phyloP scores from a whole-genome alignment of 2,113 vertebrate species.

The Trichomycterus rosablanca region DNA sequence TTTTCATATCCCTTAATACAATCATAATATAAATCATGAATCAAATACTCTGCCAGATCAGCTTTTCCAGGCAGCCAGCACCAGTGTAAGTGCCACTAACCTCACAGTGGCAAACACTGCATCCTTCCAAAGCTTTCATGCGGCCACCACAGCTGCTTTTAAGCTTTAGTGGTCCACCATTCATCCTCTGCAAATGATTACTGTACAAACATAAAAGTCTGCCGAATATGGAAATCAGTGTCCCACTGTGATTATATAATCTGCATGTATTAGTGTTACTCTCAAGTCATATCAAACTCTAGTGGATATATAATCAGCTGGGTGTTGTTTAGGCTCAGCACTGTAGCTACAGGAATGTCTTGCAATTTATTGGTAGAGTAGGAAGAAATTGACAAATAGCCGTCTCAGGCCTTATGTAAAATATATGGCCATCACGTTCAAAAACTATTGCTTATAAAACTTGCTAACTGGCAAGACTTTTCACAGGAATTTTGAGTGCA shows the following conservation, averaged over 20 bases:
- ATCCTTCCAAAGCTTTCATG: constrained; percentile 53
- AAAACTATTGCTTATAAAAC: too few relatives aligned
- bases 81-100: constrained; percentile 38
- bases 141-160: constrained; percentile 55
- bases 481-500: too few relatives aligned
- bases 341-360: constrained; percentile 32
- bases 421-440: too few relatives aligned
- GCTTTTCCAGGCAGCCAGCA: constrained; percentile 3
- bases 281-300: constrained; percentile 58
- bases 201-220: constrained; percentile 56
- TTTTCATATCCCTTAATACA: too few relatives aligned
- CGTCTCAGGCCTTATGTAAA: too few relatives aligned
- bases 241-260: constrained; percentile 61
- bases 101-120: constrained; percentile 54
- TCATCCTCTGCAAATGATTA: constrained; percentile 57
- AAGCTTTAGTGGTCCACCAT: constrained; percentile 50
- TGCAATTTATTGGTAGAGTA: constrained; percentile 10
- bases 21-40: too few relatives aligned
- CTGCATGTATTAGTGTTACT: constrained; percentile 54
- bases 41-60: too few relatives aligned
- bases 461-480: too few relatives aligned
- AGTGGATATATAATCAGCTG: constrained; percentile 48
- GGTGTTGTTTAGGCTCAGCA: constrained; percentile 52
- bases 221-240: constrained; percentile 54
- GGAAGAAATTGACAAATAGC: not conserved